A percentile compares a stretch with the other conserved stretches of the same genome.
Conservation (phyloP, 2,888 invertebrate genomes). For the Drosophila histrio region DNA sequence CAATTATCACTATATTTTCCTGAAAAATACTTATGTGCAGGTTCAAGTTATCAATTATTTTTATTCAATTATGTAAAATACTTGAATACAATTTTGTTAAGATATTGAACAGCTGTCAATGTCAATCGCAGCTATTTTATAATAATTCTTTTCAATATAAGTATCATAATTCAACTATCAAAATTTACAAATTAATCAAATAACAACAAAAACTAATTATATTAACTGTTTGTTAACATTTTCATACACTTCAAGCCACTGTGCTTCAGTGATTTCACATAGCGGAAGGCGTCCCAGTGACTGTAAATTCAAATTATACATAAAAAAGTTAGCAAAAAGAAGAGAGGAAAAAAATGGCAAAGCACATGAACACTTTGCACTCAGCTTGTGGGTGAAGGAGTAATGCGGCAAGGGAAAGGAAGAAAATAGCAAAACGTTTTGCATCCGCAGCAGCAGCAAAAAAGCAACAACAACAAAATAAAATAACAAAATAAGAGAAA, state of each 20-base stretch:
- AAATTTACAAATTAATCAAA: neutral
- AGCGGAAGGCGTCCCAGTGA: slow-evolving; percentile 69
- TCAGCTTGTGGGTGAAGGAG: slow-evolving; percentile 25
- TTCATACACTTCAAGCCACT: slow-evolving; percentile 14
- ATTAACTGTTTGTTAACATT: neutral
- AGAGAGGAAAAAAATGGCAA: slow-evolving; percentile 37
- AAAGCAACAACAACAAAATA: neutral
- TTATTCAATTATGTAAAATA: no score
- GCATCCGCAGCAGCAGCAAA: slow-evolving; percentile 53
- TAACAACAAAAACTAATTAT: neutral
- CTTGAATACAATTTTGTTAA: no score
- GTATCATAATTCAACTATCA: no score
- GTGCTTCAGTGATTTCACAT: slow-evolving; percentile 51
- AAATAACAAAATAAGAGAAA: slow-evolving; percentile 5
- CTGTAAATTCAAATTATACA: slow-evolving; percentile 77
- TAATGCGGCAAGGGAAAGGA: slow-evolving; percentile 35
- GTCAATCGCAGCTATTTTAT: no score
- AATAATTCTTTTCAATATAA: neutral
- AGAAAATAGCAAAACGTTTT: slow-evolving; percentile 72
- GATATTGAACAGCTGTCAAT: no score
- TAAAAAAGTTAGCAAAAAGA: slow-evolving; percentile 29
- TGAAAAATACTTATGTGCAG: no score
- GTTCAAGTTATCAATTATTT: no score
- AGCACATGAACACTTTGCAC: slow-evolving; percentile 74
- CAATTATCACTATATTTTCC: no score